Conservation (phyloP, 2,888 invertebrate genomes). For the Neoaliturus tenellus region DNA sequence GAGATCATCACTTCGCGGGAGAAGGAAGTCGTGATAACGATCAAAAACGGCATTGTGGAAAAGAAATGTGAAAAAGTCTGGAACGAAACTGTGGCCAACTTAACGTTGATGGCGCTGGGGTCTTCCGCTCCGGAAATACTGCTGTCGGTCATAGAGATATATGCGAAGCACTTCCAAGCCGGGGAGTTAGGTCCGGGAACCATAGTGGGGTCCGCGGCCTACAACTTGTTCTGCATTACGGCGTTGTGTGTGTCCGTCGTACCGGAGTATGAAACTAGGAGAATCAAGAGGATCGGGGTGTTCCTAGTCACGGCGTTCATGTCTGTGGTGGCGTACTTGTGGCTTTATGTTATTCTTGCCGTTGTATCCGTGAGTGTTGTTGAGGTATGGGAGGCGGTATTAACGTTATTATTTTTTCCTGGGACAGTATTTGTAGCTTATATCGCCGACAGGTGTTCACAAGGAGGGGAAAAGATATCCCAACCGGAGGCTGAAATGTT, state of each 20-base stretch:
- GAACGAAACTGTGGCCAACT: conserved; percentile 99
- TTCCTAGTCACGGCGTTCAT: conserved; percentile 98
- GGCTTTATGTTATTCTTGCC: conserved; percentile 97
- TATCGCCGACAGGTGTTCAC: conserved; percentile 86
- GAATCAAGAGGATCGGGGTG: conserved; percentile 96
- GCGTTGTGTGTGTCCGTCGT: conserved; percentile 94
- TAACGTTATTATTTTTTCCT: conserved; percentile 98
- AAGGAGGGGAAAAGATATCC: no score
- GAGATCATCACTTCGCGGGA: conserved; percentile 99
- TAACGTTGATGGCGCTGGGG: conserved; percentile 99
- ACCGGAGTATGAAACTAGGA: conserved; percentile 94
- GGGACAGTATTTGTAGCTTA: conserved; percentile 97
- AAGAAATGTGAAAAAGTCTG: conserved; percentile 95
- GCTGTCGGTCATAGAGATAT: conserved; percentile 98
- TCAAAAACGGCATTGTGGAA: conserved; percentile 80
- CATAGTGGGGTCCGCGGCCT: conserved; percentile 98
- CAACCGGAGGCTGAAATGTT: not conserved
- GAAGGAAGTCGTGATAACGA: conserved; percentile 93
- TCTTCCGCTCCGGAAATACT: conserved; percentile 99
- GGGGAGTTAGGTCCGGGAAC: conserved; percentile 99
- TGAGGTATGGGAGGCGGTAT: conserved; percentile 96
- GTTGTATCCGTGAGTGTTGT: conserved; percentile 91
- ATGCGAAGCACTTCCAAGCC: conserved; percentile 95
- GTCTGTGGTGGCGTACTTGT: conserved; percentile 99
- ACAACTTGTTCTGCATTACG: conserved; percentile 98